Evolutionary conservation across 2,888 invertebrate genomes (phyloP).

Genomic region (Helobdella robusta): DNA sequence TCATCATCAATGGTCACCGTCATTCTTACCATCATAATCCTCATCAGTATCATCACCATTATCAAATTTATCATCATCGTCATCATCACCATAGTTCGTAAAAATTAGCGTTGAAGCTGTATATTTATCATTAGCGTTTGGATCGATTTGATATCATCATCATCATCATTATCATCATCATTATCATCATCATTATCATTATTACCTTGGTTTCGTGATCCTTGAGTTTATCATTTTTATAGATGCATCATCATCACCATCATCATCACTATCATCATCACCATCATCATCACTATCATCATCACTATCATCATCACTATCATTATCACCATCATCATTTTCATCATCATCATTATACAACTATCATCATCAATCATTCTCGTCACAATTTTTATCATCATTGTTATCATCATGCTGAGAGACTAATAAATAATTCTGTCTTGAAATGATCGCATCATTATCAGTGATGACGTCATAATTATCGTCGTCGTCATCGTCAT

Average conservation of each 20-base stretch:
- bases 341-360: too few species aligned
- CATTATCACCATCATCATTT: not conserved
- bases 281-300: not conserved
- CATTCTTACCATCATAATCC: not conserved
- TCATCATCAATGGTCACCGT: not conserved
- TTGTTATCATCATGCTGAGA: too few species aligned
- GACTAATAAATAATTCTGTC: too few species aligned
- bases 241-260: not conserved
- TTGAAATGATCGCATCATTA: too few species aligned
- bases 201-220: too few species aligned
- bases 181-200: not conserved
- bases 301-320: not conserved
- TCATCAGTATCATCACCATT: not conserved
- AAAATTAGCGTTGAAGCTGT: not conserved
- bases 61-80: too few species aligned
- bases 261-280: not conserved
- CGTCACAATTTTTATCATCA: too few species aligned
- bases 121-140: too few species aligned
- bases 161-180: slow-evolving; percentile 2
- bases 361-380: too few species aligned
- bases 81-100: not conserved
- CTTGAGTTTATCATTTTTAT: too few species aligned
- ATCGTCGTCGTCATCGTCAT: not conserved
- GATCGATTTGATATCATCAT: slow-evolving; percentile 3
- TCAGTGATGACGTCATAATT: not conserved